Evolutionary conservation across 2,113 vertebrate species (phyloP), one percentile per base, ranked within the genome.

Genomic region (Hyperoodon ampullatus): DNA sequence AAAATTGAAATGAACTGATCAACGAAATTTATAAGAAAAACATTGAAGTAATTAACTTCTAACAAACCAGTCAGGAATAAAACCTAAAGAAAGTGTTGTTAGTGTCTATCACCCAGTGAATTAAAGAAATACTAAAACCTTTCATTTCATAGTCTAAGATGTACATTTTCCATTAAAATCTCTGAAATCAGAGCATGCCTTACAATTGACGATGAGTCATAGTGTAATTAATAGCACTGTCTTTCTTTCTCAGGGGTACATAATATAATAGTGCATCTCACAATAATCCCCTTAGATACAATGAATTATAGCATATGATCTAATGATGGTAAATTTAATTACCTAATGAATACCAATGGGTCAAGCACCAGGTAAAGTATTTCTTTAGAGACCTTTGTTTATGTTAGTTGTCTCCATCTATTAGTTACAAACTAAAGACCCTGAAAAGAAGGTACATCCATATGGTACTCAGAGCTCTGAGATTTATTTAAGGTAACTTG

Each of bases 361-460:
- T 93, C 47, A 96, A 93, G 35, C 47, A 92, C 19, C 6, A 3
- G 30, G 3, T 81, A 78, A 96, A 61, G 21, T 33, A n/a, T 58
- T 92, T 95, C 30, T 75, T 61, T 68, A 80, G 16, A 70, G 65
- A 72, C 10, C 13, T 71, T 81, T 50, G 42, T 30, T 50, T 71
- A 23, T 35, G 47, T 58, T 24, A 47, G 10, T 77, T 93, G 66
- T 74, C 8, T 83, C 26, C 35, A 23, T 78, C 42, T 74, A 21
- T 28, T 53, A 33, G 35, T 58, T 93, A 95, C 39, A 47, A 82
- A 92, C 61, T 50, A 58, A 96, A 95, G 68, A 92, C 47, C 44
- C 16, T 26, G 13, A 44, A 60, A 70, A 63, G 83, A 33, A 90
- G 6, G 13, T 47, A 30, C 19, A 61, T 1, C 21, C 33, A 21